Percentiles rank a stretch among this genome's conserved stretches.
Evolutionary conservation across 2,888 invertebrate genomes (phyloP).

Genomic region (Trilocha varians): DNA sequence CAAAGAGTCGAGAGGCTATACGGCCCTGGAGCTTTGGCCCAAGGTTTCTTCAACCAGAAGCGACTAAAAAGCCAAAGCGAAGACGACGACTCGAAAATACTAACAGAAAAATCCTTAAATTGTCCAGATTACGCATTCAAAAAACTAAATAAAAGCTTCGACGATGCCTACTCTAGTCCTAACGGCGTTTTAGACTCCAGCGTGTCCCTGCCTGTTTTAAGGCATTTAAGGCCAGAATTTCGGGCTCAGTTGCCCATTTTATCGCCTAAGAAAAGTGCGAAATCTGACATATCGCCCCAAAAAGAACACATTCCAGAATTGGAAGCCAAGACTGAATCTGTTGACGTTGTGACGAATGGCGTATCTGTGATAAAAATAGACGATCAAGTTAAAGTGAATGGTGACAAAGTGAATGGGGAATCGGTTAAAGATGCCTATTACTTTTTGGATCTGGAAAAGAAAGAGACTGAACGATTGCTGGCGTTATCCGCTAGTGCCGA

Average conservation of each 20-base stretch:
- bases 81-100: conserved; percentile 50
- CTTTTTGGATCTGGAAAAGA: conserved; percentile 82
- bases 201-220: conserved; percentile 79
- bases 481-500: conserved; percentile 79
- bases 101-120: conserved; percentile 56
- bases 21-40: conserved; percentile 89
- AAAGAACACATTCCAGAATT: conserved; percentile 47
- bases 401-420: conserved; percentile 25
- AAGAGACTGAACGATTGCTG: conserved; percentile 80
- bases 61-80: conserved; percentile 54
- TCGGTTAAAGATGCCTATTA: conserved; percentile 82
- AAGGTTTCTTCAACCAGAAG: conserved; percentile 84
- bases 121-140: conserved; percentile 40
- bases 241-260: conserved; percentile 84
- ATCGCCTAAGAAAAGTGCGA: conserved; percentile 71
- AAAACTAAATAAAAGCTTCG: conserved; percentile 26
- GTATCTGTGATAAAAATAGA: conserved; percentile 59
- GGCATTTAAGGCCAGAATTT: conserved; percentile 89
- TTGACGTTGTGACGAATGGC: conserved; percentile 39
- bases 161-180: conserved; percentile 40
- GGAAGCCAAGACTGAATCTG: conserved; percentile 35
- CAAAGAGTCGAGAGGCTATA: conserved; percentile 91
- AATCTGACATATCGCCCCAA: conserved; percentile 44
- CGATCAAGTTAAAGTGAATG: conserved; percentile 28
- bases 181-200: conserved; percentile 39